phyloP scores from a whole-genome alignment of 35 echinoderm and acorn worm species.

The Ophiothrix spiculata region DNA sequence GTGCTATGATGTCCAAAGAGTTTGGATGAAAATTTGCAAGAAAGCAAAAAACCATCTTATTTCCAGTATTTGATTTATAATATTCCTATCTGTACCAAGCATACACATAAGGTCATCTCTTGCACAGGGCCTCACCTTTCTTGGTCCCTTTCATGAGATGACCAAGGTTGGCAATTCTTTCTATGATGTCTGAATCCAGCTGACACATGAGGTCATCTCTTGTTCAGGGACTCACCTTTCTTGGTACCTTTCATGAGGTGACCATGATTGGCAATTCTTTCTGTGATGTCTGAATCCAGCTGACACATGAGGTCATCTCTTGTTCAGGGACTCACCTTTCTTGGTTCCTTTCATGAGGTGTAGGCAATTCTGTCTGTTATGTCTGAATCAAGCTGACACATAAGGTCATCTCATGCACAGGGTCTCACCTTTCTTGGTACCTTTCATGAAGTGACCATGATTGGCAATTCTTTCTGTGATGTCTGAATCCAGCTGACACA shows the following conservation, averaged over 20 bases:
- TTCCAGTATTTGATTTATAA: too few species aligned
- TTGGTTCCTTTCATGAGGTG: neutral
- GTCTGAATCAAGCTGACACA: too few species aligned
- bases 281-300: slow-evolving; percentile 27
- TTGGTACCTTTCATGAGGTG: slow-evolving; percentile 32
- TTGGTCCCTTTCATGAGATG: slow-evolving; percentile 31
- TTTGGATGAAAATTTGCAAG: too few species aligned
- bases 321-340: slow-evolving; percentile 13
- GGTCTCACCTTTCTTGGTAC: slow-evolving; percentile 6
- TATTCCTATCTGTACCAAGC: too few species aligned
- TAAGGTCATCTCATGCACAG: too few species aligned
- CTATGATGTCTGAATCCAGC: slow-evolving; percentile 26
- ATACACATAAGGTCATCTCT: too few species aligned
- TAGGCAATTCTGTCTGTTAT: neutral
- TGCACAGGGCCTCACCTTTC: neutral
- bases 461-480: slow-evolving; percentile 20
- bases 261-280: slow-evolving; percentile 28
- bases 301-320: slow-evolving; percentile 41
- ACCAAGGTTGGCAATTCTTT: slow-evolving; percentile 25
- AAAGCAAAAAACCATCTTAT: too few species aligned
- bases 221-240: neutral
- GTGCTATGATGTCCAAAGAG: too few species aligned
- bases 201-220: slow-evolving; percentile 41
- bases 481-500: slow-evolving; percentile 25
- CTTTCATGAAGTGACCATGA: slow-evolving; percentile 39